Conservation (phyloP, 37 sponge, comb jelly and placozoan species). For the Crambe crambe region DNA sequence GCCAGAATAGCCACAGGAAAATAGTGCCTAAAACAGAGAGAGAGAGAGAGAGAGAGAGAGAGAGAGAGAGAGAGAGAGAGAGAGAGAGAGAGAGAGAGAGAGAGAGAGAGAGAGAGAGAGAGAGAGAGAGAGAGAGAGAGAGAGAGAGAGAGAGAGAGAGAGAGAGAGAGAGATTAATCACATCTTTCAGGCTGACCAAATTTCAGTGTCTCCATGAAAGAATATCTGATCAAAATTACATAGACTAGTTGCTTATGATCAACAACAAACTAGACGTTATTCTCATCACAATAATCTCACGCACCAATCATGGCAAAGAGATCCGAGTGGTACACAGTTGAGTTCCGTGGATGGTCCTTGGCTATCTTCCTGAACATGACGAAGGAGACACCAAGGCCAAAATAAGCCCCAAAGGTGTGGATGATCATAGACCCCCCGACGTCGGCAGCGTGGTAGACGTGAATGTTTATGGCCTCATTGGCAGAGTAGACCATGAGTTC, state of each 20-base stretch:
- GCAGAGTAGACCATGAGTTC: slow-evolving; percentile 84
- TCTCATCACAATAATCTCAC: neutral
- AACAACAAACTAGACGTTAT: too few species aligned
- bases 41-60: neutral
- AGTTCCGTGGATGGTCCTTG: slow-evolving; percentile 48
- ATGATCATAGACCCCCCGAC: slow-evolving; percentile 93
- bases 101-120: too few species aligned
- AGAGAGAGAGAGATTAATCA: too few species aligned
- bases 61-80: too few species aligned
- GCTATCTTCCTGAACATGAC: slow-evolving; percentile 74
- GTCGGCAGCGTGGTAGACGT: slow-evolving; percentile 80
- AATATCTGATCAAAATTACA: too few species aligned
- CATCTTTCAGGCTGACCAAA: too few species aligned
- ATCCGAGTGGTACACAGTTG: slow-evolving; percentile 80
- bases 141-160: too few species aligned
- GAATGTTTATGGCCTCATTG: slow-evolving; percentile 74
- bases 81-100: too few species aligned
- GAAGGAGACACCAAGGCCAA: slow-evolving; percentile 83
- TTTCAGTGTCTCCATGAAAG: too few species aligned
- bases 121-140: too few species aligned
- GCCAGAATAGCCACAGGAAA: slow-evolving; percentile 96
- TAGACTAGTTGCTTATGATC: too few species aligned
- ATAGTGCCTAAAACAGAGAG: slow-evolving; percentile 60
- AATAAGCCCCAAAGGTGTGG: slow-evolving; percentile 96
- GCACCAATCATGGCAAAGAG: slow-evolving; percentile 93